Evolutionary conservation across 2,113 vertebrate genomes (phyloP).

Genomic region (Chamaea fasciata): DNA sequence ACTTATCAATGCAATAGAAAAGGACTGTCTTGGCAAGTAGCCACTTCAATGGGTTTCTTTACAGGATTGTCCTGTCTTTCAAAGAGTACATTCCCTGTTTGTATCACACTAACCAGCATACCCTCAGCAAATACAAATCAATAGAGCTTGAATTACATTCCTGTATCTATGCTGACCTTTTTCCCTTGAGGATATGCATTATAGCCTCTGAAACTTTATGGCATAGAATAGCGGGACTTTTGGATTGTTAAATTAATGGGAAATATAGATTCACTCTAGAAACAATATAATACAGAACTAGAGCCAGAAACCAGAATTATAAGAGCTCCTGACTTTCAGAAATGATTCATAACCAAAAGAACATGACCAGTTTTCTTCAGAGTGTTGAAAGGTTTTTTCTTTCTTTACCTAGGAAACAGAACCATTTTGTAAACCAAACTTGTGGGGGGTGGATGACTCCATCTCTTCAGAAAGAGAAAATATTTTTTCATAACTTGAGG

Average conservation of each 20-base stretch:
- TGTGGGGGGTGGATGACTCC: not conserved
- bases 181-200: not conserved
- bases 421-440: not conserved
- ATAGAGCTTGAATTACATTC: not conserved
- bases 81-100: not conserved
- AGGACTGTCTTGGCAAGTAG: not conserved
- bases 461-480: not conserved
- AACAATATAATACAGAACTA: not conserved
- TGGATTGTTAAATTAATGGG: not conserved
- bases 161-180: not conserved
- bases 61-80: not conserved
- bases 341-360: not conserved
- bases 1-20: not conserved
- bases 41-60: not conserved
- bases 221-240: not conserved
- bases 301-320: not conserved
- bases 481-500: not conserved
- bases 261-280: not conserved
- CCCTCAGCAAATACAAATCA: not conserved
- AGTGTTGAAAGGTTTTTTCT: not conserved
- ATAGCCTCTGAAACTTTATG: not conserved
- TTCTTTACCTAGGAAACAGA: not conserved
- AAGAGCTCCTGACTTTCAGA: not conserved
- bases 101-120: not conserved
- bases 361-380: not conserved